phyloP scores from a whole-genome alignment of 1,140 invertebrate genomes.

The Gonioctena quinquepunctata region DNA sequence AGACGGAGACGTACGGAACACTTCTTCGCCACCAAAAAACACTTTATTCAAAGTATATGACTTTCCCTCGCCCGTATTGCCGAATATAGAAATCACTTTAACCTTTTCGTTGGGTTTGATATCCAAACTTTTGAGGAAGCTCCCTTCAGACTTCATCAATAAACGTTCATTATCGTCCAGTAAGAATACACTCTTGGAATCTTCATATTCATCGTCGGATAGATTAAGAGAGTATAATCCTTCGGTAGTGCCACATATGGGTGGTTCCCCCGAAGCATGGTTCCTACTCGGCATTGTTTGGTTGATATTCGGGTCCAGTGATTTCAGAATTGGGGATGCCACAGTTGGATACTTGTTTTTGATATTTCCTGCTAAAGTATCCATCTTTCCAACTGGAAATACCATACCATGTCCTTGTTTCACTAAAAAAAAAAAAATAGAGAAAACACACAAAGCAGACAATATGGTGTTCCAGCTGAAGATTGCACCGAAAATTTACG shows the following conservation, averaged over 20 bases:
- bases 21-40: conserved; percentile 75
- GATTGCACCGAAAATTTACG: too few relatives aligned
- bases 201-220: conserved; percentile 24
- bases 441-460: not conserved
- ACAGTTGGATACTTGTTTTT: conserved; percentile 19
- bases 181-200: conserved; percentile 32
- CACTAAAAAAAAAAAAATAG: not conserved
- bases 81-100: conserved; percentile 87
- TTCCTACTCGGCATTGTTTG: not conserved
- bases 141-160: conserved; percentile 32
- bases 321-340: conserved; percentile 26
- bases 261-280: not conserved
- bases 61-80: conserved; percentile 86
- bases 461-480: too few relatives aligned
- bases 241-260: not conserved
- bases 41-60: conserved; percentile 81
- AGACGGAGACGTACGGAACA: conserved; percentile 74
- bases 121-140: conserved; percentile 34
- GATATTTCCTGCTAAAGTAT: conserved; percentile 20
- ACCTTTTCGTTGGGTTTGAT: conserved; percentile 54
- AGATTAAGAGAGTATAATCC: conserved; percentile 15
- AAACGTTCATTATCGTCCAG: conserved; percentile 40
- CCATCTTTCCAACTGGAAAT: conserved; percentile 25
- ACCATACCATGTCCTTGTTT: not conserved
- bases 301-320: conserved; percentile 33